These are phyloP conservation scores for Herminia tarsipennalis DNA, from an alignment of 2,888 invertebrate genomes.

Conservation along the genomic window DNA sequence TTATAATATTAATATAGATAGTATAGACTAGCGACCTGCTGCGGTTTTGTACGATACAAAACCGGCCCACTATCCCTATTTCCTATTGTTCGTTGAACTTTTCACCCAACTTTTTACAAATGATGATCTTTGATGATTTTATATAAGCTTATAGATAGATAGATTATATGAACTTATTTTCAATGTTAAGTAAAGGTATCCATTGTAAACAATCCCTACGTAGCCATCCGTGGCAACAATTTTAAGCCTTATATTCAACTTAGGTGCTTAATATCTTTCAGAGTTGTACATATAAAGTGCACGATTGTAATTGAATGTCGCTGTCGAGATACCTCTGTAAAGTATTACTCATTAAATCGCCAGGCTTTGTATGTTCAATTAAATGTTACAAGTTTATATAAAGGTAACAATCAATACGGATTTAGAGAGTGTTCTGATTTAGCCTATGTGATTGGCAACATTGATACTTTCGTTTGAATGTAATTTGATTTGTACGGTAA, in stretches of 20 bases:
- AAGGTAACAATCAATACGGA: slow-evolving; percentile 48
- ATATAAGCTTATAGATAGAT: too few species aligned
- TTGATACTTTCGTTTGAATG: background rate
- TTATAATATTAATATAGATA: too few species aligned
- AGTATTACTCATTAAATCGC: slow-evolving; percentile 71
- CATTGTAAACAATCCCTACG: background rate
- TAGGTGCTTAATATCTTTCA: slow-evolving; percentile 41
- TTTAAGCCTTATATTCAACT: slow-evolving; percentile 46
- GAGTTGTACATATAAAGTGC: slow-evolving; percentile 45
- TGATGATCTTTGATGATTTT: too few species aligned
- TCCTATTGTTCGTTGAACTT: too few species aligned
- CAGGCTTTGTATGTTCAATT: slow-evolving; percentile 66
- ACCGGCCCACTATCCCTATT: too few species aligned
- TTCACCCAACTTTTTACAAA: too few species aligned
- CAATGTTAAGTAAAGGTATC: too few species aligned
- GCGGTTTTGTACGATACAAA: too few species aligned
- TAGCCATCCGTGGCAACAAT: slow-evolving; percentile 34
- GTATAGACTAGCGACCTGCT: too few species aligned
- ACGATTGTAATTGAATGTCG: slow-evolving; percentile 65
- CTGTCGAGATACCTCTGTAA: slow-evolving; percentile 70
- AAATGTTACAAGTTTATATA: slow-evolving; percentile 63
- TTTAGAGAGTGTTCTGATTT: slow-evolving; percentile 32
- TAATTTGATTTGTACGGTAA: background rate
- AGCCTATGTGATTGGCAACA: slow-evolving; percentile 26
- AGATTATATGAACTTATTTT: too few species aligned